A percentile compares a stretch with the other conserved stretches of the same genome.
These are phyloP conservation scores for Tylochromis polylepis DNA, from an alignment of 2,113 vertebrate genomes.

Conservation along the genomic window DNA sequence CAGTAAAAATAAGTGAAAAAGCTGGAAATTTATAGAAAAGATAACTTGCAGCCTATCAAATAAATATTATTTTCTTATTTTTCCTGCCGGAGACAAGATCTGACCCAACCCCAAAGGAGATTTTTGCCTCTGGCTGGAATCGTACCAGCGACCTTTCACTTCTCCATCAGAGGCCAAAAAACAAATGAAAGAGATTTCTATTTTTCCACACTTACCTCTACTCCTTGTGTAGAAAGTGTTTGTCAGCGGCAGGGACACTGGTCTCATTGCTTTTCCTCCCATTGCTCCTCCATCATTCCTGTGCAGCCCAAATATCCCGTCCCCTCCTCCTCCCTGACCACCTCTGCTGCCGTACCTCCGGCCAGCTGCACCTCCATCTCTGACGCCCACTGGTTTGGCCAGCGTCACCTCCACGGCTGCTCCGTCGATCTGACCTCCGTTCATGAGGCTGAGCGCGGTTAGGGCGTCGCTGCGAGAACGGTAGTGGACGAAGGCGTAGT, in stretches of 20 bases:
- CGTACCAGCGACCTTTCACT: neutral
- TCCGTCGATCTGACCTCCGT: constrained; percentile 86
- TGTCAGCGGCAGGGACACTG: constrained; percentile 65
- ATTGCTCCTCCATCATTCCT: constrained; percentile 57
- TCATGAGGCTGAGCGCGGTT: constrained; percentile 81
- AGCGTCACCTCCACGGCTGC: constrained; percentile 84
- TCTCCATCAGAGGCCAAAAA: neutral
- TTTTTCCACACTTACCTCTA: neutral
- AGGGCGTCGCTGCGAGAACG: constrained; percentile 85
- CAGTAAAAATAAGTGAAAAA: neutral
- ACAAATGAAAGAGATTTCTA: neutral
- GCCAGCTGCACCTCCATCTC: constrained; percentile 38
- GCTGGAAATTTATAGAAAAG: neutral
- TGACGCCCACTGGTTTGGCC: constrained; percentile 84
- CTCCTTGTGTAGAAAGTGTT: constrained; percentile 41
- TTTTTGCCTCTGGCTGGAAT: neutral
- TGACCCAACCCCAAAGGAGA: no score
- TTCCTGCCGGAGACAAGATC: neutral
- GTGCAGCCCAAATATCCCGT: constrained; percentile 61
- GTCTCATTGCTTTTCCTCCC: constrained; percentile 45
- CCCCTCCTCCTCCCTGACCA: neutral
- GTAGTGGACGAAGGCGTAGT: constrained; percentile 96
- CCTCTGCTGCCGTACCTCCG: neutral
- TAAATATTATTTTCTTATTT: neutral
- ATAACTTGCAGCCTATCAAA: neutral